Evolutionary conservation across 2,113 vertebrate species (phyloP).

Genomic region (Neopipo cinnamomea): DNA sequence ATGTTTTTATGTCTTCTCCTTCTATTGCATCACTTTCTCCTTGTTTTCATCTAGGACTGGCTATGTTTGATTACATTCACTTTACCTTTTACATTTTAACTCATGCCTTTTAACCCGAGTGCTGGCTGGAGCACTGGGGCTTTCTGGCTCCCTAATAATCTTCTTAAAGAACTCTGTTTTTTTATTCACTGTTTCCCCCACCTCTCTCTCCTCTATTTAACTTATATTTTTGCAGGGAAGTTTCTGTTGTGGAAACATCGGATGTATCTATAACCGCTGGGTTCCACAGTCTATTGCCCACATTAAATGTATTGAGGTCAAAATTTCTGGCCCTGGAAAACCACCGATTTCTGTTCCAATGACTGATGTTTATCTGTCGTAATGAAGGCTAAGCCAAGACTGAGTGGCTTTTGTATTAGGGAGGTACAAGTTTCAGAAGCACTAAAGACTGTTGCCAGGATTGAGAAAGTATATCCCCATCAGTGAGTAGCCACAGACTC

Average conservation of each 20-base stretch:
- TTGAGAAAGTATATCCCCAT: background rate
- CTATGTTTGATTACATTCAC: background rate
- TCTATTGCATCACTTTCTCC: background rate
- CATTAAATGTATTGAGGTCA: conserved; percentile 18
- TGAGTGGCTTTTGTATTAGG: background rate
- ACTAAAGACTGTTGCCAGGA: background rate
- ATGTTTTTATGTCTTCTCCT: background rate
- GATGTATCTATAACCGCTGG: background rate
- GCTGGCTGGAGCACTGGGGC: background rate
- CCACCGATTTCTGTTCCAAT: background rate
- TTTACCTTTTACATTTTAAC: background rate
- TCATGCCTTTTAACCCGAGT: background rate
- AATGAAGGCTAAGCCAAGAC: background rate
- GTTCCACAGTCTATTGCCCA: background rate
- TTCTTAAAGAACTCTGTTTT: background rate
- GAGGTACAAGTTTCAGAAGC: background rate
- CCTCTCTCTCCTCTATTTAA: background rate
- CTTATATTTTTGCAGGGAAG: background rate
- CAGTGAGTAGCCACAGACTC: background rate
- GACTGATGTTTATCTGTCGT: conserved; percentile 9
- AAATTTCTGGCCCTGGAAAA: conserved; percentile 27
- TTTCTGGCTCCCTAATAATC: background rate
- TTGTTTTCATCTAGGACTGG: background rate
- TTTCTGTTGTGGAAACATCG: background rate
- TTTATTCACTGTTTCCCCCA: background rate